These are phyloP conservation scores for Drosophila neonasuta DNA, from an alignment of 2,888 invertebrate genomes.

Conservation along the genomic window DNA sequence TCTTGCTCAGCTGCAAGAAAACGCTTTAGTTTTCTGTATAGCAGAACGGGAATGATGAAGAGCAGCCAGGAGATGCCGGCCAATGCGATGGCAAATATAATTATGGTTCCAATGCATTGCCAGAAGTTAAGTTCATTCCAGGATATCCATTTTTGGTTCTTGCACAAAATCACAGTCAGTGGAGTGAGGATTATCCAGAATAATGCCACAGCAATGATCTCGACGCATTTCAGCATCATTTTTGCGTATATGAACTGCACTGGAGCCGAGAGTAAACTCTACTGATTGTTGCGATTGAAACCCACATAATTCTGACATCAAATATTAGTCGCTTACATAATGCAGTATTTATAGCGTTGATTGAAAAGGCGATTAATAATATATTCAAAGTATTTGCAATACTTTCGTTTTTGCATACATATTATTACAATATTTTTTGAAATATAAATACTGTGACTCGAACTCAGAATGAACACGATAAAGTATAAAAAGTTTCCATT, in stretches of 20 bases:
- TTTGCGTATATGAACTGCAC: not conserved
- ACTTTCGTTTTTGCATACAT: no score
- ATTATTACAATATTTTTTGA: no score
- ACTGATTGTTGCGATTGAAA: not conserved
- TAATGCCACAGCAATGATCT: not conserved
- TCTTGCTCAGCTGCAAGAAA: not conserved
- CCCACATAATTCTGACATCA: not conserved
- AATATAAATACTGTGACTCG: no score
- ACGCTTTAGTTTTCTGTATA: not conserved
- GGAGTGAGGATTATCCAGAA: not conserved
- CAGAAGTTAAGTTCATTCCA: accelerated
- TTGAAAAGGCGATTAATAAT: not conserved
- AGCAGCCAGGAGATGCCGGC: not conserved
- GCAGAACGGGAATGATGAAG: not conserved
- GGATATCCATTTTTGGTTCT: not conserved
- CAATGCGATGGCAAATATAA: not conserved
- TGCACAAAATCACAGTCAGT: not conserved
- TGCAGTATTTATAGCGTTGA: not conserved
- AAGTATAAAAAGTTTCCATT: no score
- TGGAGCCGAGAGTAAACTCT: not conserved
- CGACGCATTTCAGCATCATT: not conserved
- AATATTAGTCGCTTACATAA: not conserved
- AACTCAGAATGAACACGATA: no score
- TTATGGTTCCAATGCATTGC: not conserved
- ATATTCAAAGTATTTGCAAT: no score